These are phyloP conservation scores for Carcharodon carcharias DNA, from an alignment of 2,797 vertebrate species.

Conservation along the genomic window DNA sequence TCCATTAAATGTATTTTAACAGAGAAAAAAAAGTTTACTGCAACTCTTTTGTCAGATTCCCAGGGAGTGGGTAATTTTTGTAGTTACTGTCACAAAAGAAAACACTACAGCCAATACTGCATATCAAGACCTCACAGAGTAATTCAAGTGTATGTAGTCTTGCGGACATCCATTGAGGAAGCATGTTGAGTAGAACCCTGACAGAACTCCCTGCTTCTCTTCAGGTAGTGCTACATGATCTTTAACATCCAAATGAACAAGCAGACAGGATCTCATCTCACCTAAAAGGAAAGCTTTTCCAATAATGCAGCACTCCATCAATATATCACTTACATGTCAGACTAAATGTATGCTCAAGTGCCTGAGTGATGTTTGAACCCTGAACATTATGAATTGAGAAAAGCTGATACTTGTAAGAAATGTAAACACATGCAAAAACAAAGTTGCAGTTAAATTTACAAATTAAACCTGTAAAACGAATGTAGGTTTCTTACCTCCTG, in stretches of 20 bases:
- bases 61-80: not conserved
- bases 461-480: not conserved
- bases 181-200: not conserved
- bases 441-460: not conserved
- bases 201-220: not conserved
- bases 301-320: not conserved
- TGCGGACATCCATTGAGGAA: not conserved
- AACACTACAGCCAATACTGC: not conserved
- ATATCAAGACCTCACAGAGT: not conserved
- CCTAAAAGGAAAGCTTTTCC: not conserved
- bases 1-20: not conserved
- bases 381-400: not conserved
- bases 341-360: not conserved
- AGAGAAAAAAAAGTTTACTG: not conserved
- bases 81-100: not conserved
- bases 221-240: not conserved
- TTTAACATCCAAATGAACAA: not conserved
- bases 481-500: conserved; percentile 61
- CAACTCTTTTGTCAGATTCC: not conserved
- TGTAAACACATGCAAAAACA: not conserved
- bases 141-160: not conserved
- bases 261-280: not conserved
- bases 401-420: not conserved
- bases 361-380: not conserved
- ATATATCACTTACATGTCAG: not conserved